Conservation (phyloP, 2,888 invertebrate species). For the Allolobophora icterica region DNA sequence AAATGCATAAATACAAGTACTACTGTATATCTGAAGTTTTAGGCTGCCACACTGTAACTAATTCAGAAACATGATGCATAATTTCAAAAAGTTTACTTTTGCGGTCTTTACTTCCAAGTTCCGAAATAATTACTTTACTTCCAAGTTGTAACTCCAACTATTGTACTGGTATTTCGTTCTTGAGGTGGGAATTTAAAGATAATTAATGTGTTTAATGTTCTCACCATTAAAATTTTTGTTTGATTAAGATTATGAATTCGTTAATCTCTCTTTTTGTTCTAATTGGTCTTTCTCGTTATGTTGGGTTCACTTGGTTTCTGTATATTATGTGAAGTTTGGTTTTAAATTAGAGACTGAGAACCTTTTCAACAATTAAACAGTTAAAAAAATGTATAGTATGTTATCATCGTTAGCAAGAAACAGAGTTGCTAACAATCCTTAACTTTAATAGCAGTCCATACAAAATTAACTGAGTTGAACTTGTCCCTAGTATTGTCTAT, state of each 20-base stretch:
- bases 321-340: background rate
- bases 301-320: background rate
- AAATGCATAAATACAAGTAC: no score
- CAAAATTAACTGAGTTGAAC: no score
- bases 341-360: background rate
- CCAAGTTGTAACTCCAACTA: background rate
- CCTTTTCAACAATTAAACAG: background rate
- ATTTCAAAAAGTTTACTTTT: background rate
- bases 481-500: no score
- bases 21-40: background rate
- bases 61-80: background rate
- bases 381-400: background rate
- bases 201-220: background rate
- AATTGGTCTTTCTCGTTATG: background rate
- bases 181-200: background rate
- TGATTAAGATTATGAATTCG: background rate
- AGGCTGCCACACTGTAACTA: background rate
- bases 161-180: background rate
- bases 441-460: background rate
- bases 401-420: background rate
- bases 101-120: background rate
- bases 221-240: background rate
- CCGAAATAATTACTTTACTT: no score
- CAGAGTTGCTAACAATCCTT: background rate
- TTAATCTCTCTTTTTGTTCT: background rate